Percentiles rank a stretch among this genome's conserved stretches.
Conservation (phyloP, 2,113 vertebrate genomes). For the Emydura subglobosa region DNA sequence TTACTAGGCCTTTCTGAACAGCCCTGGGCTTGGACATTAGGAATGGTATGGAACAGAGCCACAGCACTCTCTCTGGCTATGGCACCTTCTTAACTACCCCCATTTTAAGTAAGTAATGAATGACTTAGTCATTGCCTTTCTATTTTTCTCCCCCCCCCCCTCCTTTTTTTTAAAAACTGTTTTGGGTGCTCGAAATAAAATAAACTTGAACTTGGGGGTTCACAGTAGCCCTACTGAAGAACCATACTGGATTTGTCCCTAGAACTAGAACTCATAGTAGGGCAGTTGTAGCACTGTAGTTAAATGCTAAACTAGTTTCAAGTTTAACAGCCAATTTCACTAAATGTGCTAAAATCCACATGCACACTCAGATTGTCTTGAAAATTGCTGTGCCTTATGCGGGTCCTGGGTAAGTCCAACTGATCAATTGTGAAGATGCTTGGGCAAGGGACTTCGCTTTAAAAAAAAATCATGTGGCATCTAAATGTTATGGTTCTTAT, state of each 20-base stretch:
- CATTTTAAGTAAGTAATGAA: neutral
- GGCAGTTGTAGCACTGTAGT: neutral
- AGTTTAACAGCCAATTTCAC: neutral
- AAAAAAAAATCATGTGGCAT: rapidly evolving
- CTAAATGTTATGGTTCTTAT: neutral
- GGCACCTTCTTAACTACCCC: neutral
- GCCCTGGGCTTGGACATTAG: rapidly evolving
- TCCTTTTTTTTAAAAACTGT: neutral
- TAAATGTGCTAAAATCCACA: neutral
- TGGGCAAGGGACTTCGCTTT: neutral
- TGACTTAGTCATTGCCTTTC: neutral
- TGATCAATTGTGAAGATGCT: neutral
- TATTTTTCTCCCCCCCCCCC: too few relatives aligned
- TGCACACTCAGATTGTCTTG: neutral
- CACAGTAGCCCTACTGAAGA: neutral
- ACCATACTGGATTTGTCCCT: neutral
- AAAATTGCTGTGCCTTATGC: neutral
- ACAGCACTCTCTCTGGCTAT: neutral
- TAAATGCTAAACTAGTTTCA: neutral
- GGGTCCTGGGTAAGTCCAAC: neutral
- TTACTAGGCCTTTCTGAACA: neutral
- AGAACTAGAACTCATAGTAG: rapidly evolving
- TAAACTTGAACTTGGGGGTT: neutral
- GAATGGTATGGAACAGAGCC: neutral
- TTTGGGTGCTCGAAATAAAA: neutral